Evolutionary conservation across 1,140 invertebrate species (phyloP).

Genomic region (Trypoxylus dichotomus): DNA sequence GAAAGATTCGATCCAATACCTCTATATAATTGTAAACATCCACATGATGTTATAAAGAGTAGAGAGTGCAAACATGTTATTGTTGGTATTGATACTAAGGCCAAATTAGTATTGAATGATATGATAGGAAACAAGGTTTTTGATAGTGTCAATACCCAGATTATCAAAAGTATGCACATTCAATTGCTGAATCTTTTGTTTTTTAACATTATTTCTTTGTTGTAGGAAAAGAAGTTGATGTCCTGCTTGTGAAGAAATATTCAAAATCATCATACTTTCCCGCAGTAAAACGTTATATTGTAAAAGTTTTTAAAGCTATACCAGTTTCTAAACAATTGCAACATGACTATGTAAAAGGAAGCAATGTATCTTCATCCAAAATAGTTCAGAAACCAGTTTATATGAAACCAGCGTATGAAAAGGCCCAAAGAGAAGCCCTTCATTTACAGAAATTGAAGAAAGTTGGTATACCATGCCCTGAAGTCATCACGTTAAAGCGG

Average conservation of each 20-base stretch:
- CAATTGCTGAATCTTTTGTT: too few relatives aligned
- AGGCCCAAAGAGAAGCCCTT: slow-evolving; percentile 68
- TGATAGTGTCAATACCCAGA: not conserved
- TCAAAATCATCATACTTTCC: not conserved
- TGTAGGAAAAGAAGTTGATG: not conserved
- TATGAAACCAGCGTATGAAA: not conserved
- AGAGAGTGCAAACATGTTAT: not conserved
- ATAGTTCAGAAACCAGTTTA: not conserved
- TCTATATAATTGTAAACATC: not conserved
- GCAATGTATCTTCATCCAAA: not conserved
- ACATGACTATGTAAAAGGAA: not conserved
- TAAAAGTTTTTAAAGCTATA: not conserved
- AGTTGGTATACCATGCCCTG: slow-evolving; percentile 78
- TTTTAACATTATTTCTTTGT: not conserved
- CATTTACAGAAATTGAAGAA: slow-evolving; percentile 75
- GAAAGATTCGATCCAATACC: not conserved
- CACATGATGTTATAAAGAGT: not conserved
- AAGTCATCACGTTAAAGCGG: slow-evolving; percentile 78
- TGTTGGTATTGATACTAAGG: not conserved
- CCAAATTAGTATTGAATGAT: not conserved
- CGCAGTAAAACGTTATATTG: not conserved
- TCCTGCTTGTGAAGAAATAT: not conserved
- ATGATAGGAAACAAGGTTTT: not conserved
- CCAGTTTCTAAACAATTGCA: not conserved
- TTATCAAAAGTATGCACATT: too few relatives aligned